phyloP scores from a whole-genome alignment of 2,888 invertebrate species.

The Saturnia pavonia region DNA sequence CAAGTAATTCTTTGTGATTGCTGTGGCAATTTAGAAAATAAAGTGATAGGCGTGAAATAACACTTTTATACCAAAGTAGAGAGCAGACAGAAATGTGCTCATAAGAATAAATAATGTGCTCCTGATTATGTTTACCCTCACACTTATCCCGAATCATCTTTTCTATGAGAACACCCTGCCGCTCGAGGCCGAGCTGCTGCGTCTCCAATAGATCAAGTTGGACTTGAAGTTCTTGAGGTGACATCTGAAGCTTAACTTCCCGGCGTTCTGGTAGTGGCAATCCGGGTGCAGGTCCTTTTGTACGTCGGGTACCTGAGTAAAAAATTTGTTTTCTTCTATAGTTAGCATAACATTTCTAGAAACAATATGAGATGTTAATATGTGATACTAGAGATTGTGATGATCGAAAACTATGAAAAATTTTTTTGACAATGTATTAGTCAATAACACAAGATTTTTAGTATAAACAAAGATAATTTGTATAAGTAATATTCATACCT shows the following conservation, averaged over 20 bases:
- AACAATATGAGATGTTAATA: no score
- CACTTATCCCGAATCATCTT: constrained; percentile 93
- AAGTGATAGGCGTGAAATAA: constrained; percentile 1
- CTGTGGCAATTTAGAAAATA: not conserved
- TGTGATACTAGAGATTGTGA: no score
- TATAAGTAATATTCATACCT: constrained; percentile 20
- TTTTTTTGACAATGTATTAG: no score
- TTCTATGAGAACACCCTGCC: constrained; percentile 95
- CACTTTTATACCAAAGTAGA: constrained; percentile 21
- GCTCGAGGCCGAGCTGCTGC: constrained; percentile 93
- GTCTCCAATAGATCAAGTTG: constrained; percentile 91
- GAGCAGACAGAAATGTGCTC: constrained; percentile 27
- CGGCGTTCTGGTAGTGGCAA: constrained; percentile 87
- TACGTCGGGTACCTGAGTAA: constrained; percentile 84
- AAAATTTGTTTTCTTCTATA: not conserved
- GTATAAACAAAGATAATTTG: not conserved
- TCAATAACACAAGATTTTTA: not conserved
- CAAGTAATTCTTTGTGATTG: not conserved
- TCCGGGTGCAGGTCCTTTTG: constrained; percentile 92
- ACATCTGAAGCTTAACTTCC: constrained; percentile 79
- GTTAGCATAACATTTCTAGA: not conserved
- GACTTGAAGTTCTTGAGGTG: constrained; percentile 83
- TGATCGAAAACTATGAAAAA: no score
- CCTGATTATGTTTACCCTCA: constrained; percentile 76
- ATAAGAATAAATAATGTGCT: constrained; percentile 12